A percentile compares a stretch with the other conserved stretches of the same genome.
phyloP scores from a whole-genome alignment of 2,797 vertebrate genomes.

The Cossypha dichroa region DNA sequence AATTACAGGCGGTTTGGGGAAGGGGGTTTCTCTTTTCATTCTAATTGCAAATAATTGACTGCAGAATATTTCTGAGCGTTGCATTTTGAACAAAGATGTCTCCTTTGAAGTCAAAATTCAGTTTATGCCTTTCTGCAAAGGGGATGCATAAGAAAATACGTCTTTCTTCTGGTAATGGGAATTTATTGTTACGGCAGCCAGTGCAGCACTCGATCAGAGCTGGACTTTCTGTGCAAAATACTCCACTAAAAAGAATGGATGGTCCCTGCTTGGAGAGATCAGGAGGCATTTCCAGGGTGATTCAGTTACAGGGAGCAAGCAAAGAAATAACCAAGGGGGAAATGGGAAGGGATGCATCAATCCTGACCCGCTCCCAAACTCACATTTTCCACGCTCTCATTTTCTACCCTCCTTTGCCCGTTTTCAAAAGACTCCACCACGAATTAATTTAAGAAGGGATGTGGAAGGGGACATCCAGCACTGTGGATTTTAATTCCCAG shows the following conservation, averaged over 20 bases:
- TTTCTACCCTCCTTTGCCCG: not conserved
- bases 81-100: slow-evolving; percentile 47
- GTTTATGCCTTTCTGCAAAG: slow-evolving; percentile 41
- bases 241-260: not conserved
- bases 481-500: not conserved
- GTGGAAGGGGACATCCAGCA: not conserved
- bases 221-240: not conserved
- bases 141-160: not conserved
- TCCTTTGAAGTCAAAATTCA: slow-evolving; percentile 62
- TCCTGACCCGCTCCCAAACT: not conserved
- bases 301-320: not conserved
- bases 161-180: not conserved
- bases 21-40: slow-evolving; percentile 61
- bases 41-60: slow-evolving; percentile 79
- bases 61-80: slow-evolving; percentile 57
- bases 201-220: not conserved
- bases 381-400: not conserved
- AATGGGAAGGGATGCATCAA: not conserved
- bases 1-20: slow-evolving; percentile 74
- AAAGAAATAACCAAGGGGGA: not conserved
- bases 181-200: not conserved
- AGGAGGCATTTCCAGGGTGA: not conserved
- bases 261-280: not conserved
- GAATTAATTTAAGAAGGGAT: not conserved
- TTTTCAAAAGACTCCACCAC: not conserved